Conservation (phyloP, 2,888 invertebrate genomes). For the Campoletis raptor region DNA sequence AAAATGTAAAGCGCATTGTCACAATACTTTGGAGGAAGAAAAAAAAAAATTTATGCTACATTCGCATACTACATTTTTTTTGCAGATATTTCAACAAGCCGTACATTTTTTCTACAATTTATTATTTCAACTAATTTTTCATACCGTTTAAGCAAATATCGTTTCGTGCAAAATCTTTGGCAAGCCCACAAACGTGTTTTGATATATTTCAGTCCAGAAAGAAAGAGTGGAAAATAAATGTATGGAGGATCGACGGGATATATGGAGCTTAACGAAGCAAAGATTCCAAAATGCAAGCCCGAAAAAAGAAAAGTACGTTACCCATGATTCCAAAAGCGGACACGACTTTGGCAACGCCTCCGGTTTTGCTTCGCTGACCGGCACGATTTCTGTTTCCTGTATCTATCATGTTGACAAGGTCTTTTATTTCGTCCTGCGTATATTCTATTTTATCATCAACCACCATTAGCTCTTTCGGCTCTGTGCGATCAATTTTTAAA, state of each 20-base stretch:
- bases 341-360: constrained; percentile 90
- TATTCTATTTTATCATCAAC: constrained; percentile 97
- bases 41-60: neutral
- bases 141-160: neutral
- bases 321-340: constrained; percentile 98
- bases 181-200: neutral
- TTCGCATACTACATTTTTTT: too few relatives aligned
- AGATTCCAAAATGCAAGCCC: neutral
- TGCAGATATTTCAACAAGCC: neutral
- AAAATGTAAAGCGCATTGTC: neutral
- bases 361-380: constrained; percentile 85
- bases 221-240: too few relatives aligned
- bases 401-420: constrained; percentile 92
- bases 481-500: constrained; percentile 96
- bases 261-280: too few relatives aligned
- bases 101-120: neutral
- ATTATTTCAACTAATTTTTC: neutral
- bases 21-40: too few relatives aligned
- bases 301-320: constrained; percentile 82
- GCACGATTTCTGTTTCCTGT: constrained; percentile 88
- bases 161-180: neutral
- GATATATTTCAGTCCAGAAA: neutral
- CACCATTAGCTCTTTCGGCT: constrained; percentile 91
- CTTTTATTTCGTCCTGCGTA: constrained; percentile 93
- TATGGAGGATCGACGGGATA: too few relatives aligned